Evolutionary conservation across 2,888 invertebrate species (phyloP).

Genomic region (Hirtodrosophila trivittata): DNA sequence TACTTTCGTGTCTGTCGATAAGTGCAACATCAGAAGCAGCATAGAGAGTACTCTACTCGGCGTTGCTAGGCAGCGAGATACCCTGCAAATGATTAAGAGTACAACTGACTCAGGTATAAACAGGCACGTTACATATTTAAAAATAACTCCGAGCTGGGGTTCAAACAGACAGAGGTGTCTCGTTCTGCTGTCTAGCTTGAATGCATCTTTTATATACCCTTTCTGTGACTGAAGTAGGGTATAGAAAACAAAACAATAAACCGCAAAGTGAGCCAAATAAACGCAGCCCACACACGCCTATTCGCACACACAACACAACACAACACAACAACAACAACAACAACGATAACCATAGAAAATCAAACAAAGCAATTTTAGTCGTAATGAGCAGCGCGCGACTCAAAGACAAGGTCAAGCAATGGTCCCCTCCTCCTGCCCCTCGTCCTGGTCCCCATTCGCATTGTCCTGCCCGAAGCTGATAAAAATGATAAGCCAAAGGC

Average conservation of each 20-base stretch:
- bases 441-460: background rate
- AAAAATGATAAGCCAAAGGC: constrained; percentile 65
- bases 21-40: constrained; percentile 35
- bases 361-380: constrained; percentile 50
- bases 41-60: background rate
- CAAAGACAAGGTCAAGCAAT: constrained; percentile 64
- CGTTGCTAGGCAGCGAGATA: too few species aligned
- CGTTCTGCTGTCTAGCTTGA: too few species aligned
- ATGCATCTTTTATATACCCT: too few species aligned
- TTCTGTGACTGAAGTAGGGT: background rate
- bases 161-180: too few species aligned
- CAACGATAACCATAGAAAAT: background rate
- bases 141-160: too few species aligned
- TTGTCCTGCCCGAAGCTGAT: constrained; percentile 35
- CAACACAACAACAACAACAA: background rate
- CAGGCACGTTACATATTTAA: too few species aligned
- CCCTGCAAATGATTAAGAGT: too few species aligned
- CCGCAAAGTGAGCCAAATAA: constrained; percentile 49
- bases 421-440: background rate
- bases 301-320: constrained; percentile 2
- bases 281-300: constrained; percentile 6
- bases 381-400: constrained; percentile 66
- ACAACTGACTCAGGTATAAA: too few species aligned
- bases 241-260: constrained; percentile 31
- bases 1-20: constrained; percentile 57